Base-by-base conservation (phyloP, 2,888 invertebrate species). In the Agapostemon virescens region DNA sequence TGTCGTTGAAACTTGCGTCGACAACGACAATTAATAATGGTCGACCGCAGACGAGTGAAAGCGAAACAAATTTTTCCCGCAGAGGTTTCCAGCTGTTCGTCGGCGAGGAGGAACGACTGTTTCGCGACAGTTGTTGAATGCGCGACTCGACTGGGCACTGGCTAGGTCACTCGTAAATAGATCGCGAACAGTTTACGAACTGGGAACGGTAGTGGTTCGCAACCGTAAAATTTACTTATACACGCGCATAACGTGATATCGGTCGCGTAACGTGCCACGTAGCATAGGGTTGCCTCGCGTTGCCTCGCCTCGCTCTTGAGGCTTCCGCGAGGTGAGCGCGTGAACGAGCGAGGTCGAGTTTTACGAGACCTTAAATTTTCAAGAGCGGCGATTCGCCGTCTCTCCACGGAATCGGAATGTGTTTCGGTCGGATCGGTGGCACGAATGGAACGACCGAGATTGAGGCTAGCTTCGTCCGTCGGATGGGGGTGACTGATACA, bases 361-460 rank as follows among this genome's bases (percentile, higher is more conserved):
- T 84, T 84, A 84, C 72, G 79, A 77, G 49, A 77, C 74, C 26
- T 77, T 79, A 77, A 84, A 82, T 77, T 79, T 76, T 71, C 75
- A 77, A 77, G 77, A 58, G 67, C 64, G 42, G 52, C 77, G 74
- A 77, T 81, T 81, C 49, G 73, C 72, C 45, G 68, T 58, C 81
- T 58, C 67, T 63, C 40, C 38, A 40, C 77, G 49, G 55, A 66
- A 72, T 76, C 64, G 26, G 52, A 63, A 63, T 55, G 79, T 49
- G 68, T 83, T 74, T 78, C 82, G 81, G 61, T 40, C 13, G 72
- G 42, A 72, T 67, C 69, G 52, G 52, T 33, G 52, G 52, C 55
- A 26, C n/a, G n/a, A 63, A 63, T 36, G 55, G 63, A 45, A 61
- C 38, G 38, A 33, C 26, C 52, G 74, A 81, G 73, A 79, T 74